Evolutionary conservation across 2,888 invertebrate species (phyloP), one percentile per base, ranked within the genome.

Genomic region (Heliconius sara): DNA sequence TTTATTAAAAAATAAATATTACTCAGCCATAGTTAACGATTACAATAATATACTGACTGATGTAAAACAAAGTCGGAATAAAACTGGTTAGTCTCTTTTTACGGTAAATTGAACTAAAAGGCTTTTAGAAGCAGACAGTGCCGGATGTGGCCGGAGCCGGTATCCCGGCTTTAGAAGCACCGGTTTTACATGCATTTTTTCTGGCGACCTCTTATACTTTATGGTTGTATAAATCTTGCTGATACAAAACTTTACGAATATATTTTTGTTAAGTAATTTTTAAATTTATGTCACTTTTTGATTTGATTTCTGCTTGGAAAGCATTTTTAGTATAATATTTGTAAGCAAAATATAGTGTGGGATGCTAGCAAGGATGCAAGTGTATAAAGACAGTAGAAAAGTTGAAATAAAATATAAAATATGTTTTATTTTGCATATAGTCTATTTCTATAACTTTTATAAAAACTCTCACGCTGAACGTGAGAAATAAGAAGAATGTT

Each of bases 41-140:
- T 86, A 88, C 43, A 70, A 70, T 87, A 88, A 90, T 91, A 90
- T 90, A 86, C 89, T 87, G 85, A 88, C 87, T 86, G 88, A 87
- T 88, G 89, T 89, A 91, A 91, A 91, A 91, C 89, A 67, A 73
- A 79, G 68, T 74, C 60, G 43, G 74, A 90, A 88, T 89, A 86
- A 87, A 81, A 82, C 80, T 78, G 89, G 89, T 86, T 89, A 89
- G 78, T 74, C 74, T 80, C 90, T 91, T 92, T 94, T 93, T 90
- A 92, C 92, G 92, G 87, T 91, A 91, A 93, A 93, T 93, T 94
- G 92, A 94, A 92, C 93, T 93, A 94, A 94, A 93, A 93, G 92
- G 93, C 92, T 93, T 93, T 93, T 91, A 90, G 88, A 84, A 87
- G 86, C 91, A 91, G 91, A 89, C 89, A 89, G 90, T 86, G 63